Evolutionary conservation across 2,113 vertebrate genomes (phyloP).

Genomic region (Cyanistes caeruleus): DNA sequence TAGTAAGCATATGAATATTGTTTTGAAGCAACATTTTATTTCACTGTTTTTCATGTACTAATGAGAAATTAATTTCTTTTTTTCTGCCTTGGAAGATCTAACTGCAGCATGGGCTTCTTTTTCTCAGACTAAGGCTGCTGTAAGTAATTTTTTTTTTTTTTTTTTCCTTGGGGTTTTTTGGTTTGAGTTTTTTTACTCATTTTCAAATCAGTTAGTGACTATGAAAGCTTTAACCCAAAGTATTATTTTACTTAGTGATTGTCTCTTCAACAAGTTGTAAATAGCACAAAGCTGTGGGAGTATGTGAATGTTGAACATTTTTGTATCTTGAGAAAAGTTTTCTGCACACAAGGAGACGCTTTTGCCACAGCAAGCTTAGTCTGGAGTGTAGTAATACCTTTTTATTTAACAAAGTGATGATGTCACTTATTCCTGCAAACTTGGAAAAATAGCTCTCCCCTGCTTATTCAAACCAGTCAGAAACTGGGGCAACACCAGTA

Average conservation of each 20-base stretch:
- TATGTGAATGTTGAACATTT: background rate
- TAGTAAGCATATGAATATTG: background rate
- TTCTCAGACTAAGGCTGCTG: conserved; percentile 90
- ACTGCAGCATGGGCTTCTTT: conserved; percentile 84
- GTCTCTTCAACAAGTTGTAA: background rate
- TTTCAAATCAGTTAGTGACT: background rate
- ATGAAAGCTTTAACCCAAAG: background rate
- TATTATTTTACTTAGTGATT: background rate
- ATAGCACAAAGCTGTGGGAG: background rate
- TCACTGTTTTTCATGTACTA: conserved; percentile 9
- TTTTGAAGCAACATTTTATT: background rate
- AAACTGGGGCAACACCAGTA: background rate
- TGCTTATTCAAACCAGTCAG: background rate
- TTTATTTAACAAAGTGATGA: background rate
- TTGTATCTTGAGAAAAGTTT: background rate
- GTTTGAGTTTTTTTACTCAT: background rate
- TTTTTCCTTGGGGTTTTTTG: background rate
- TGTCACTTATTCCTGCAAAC: background rate
- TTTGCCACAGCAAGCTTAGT: background rate
- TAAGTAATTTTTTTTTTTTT: conserved; percentile 77
- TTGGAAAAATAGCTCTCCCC: background rate
- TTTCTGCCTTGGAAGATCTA: conserved; percentile 73
- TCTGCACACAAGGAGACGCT: background rate
- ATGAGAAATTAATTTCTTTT: conserved; percentile 16
- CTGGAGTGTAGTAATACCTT: background rate